Conservation (phyloP, 53 echinoderm and acorn worm species). For the Patiria pectinifera region DNA sequence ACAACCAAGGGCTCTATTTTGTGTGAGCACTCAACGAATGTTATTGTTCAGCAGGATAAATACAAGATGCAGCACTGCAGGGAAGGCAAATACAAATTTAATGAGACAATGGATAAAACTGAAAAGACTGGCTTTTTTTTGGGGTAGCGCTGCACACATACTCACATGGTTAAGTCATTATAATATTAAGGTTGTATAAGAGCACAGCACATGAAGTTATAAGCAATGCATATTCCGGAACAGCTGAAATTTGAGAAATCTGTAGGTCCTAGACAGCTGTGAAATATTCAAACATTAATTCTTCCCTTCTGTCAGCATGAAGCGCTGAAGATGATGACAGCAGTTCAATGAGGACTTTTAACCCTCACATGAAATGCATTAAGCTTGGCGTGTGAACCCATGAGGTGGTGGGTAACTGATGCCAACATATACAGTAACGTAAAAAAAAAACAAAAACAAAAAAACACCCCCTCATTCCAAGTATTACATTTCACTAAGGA, state of each 20-base stretch:
- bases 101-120: too few species aligned
- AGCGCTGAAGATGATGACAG: not conserved
- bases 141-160: too few species aligned
- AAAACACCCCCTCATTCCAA: not conserved
- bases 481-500: too few species aligned
- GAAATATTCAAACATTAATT: not conserved
- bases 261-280: not conserved
- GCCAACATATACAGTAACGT: not conserved
- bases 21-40: not conserved
- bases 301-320: not conserved
- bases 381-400: not conserved
- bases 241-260: not conserved
- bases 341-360: not conserved
- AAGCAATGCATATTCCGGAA: not conserved
- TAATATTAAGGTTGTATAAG: too few species aligned
- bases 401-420: not conserved
- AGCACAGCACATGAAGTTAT: not conserved
- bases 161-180: too few species aligned
- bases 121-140: too few species aligned
- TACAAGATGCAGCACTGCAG: not conserved
- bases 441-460: not conserved
- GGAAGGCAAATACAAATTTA: not conserved
- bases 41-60: not conserved
- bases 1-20: not conserved
- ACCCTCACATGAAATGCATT: not conserved